Evolutionary conservation across 2,797 vertebrate species (phyloP).

Genomic region (Atherinosoma microstoma): DNA sequence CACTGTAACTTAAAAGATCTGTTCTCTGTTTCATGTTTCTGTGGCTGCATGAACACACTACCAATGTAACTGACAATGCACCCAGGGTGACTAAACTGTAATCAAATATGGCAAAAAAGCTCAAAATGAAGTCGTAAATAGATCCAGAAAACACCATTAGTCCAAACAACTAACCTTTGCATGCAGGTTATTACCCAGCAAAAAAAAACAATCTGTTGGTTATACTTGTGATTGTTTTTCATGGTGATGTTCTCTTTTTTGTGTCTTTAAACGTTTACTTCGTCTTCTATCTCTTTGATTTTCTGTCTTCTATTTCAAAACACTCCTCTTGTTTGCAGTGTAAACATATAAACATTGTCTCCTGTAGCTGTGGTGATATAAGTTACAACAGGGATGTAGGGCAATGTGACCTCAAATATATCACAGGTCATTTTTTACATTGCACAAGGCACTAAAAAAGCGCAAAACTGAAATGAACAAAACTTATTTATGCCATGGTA

Average conservation of each 20-base stretch:
- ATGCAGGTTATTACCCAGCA: neutral
- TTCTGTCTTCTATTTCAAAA: neutral
- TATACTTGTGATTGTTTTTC: neutral
- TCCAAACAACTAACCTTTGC: neutral
- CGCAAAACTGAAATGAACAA: slow-evolving; percentile 7
- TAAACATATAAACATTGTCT: slow-evolving; percentile 30
- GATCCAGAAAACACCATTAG: neutral
- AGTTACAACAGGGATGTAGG: neutral
- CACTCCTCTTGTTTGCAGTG: slow-evolving; percentile 7
- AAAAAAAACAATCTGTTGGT: too few relatives aligned
- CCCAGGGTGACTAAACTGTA: neutral
- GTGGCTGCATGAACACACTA: slow-evolving; percentile 8
- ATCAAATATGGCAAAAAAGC: slow-evolving; percentile 3
- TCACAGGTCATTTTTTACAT: neutral
- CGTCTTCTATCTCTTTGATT: neutral
- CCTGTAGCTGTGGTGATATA: neutral
- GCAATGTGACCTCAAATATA: neutral
- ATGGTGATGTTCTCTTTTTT: neutral
- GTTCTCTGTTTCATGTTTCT: slow-evolving; percentile 16
- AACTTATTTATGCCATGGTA: neutral
- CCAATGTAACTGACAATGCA: neutral
- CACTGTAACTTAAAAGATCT: slow-evolving; percentile 4
- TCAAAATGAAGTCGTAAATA: neutral
- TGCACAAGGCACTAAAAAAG: neutral
- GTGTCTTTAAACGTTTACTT: neutral